These are phyloP conservation scores for Diuraphis noxia DNA, from an alignment of 1,140 invertebrate genomes.

Conservation along the genomic window DNA sequence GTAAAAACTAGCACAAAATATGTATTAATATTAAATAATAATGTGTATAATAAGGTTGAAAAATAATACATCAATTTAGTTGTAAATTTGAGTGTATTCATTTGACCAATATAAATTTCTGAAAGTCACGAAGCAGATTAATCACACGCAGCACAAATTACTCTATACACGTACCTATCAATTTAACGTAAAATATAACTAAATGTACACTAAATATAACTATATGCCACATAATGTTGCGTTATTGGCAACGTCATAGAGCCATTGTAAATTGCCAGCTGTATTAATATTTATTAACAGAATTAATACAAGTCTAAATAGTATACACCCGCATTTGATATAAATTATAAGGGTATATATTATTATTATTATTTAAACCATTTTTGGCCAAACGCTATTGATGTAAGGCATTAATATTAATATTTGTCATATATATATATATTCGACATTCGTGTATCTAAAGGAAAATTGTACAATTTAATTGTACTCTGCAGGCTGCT, in stretches of 20 bases:
- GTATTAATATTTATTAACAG: background rate
- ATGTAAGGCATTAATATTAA: background rate
- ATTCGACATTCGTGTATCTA: background rate
- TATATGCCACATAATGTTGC: background rate
- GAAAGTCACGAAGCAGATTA: background rate
- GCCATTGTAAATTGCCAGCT: slow-evolving; percentile 8
- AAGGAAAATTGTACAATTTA: background rate
- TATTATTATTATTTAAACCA: background rate
- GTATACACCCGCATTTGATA: slow-evolving; percentile 22
- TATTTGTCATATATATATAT: background rate
- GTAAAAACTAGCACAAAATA: background rate
- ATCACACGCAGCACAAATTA: background rate
- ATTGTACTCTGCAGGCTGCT: background rate
- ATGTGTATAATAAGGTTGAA: too few relatives aligned
- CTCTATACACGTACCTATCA: background rate
- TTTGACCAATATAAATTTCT: slow-evolving; percentile 6
- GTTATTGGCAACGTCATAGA: slow-evolving; percentile 8
- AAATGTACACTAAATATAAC: background rate
- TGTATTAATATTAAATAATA: background rate
- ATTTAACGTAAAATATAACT: background rate
- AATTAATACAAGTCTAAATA: slow-evolving; percentile 29
- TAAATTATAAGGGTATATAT: slow-evolving; percentile 24
- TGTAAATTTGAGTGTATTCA: background rate
- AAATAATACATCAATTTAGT: background rate
- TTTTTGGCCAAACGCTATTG: slow-evolving; percentile 27